Evolutionary conservation across 1,140 invertebrate genomes (phyloP).

Genomic region (Pomacea maculata): DNA sequence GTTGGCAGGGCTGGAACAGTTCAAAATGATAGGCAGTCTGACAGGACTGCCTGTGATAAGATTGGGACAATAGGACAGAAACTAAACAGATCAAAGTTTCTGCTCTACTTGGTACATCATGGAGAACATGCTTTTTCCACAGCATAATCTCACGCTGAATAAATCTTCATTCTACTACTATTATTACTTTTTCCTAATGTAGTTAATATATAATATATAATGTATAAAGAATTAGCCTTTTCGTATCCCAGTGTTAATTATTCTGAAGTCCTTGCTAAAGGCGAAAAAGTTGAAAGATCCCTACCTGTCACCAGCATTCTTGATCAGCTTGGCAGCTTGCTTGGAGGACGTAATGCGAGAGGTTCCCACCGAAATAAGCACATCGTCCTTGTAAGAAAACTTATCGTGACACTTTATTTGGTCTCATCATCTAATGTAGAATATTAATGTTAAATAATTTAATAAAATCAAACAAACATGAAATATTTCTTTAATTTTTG

Average conservation of each 20-base stretch:
- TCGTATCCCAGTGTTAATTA: background rate
- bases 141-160: no score
- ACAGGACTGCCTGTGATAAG: no score
- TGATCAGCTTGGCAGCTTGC: slow-evolving; percentile 77
- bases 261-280: background rate
- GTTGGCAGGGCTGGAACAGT: no score
- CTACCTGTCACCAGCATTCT: slow-evolving; percentile 68
- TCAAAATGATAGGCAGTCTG: no score
- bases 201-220: background rate
- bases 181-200: background rate
- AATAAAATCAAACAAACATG: background rate
- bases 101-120: no score
- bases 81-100: no score
- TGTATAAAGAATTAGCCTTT: background rate
- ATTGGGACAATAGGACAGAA: no score
- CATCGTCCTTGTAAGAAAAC: slow-evolving; percentile 72
- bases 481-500: background rate
- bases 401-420: background rate
- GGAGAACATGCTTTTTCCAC: no score
- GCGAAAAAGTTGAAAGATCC: slow-evolving; percentile 66
- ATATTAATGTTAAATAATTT: slow-evolving; percentile 1
- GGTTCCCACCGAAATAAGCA: slow-evolving; percentile 82
- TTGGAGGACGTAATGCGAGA: slow-evolving; percentile 75
- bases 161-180: no score
- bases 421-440: background rate